Base-by-base conservation (phyloP, 2,113 vertebrate species). In the Passer montanus region DNA sequence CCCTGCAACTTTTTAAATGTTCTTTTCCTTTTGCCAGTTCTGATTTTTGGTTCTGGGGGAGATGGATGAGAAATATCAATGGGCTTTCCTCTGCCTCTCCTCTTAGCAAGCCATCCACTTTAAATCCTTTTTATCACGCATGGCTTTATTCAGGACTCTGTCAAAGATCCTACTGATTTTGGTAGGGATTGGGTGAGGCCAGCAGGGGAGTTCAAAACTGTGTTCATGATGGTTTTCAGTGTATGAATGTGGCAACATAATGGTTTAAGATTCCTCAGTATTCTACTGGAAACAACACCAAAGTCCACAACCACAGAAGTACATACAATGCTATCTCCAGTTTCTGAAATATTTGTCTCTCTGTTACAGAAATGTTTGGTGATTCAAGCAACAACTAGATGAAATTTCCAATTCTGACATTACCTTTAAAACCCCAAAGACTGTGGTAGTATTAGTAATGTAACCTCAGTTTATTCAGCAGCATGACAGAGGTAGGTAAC, bases 271-370 rank as follows among this genome's bases (percentile, higher is more conserved):
- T 70, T 89, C 41, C 8, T 62, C 15, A n/a, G 2, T 69, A 17
- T 64, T 92, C 35, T 66, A 8, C 50, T 70, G 69, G 28, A 89
- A 81, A 33, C 1, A 0, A 33, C 1, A 4, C 30, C 31, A 9
- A 49, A 20, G 13, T 30, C 47, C 4, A 18, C 2, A 22, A 47
- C 19, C 14, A 41, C 1, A 0, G 46, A 35, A 70, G 20, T 20
- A 47, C 17, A 11, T 8, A 7, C 4, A 53, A 24, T 58, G 37
- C 37, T 44, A 8, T 35, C 28, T 83, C 41, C 30, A 39, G 30
- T 68, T 83, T 50, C 49, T 89, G 49, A 80, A 55, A 56, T 56
- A 39, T 10, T 21, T 64, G 3, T 3, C 13, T 86, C 16, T 74
- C 28, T n/a, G 35, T 31, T 72, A 68, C 17, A 79, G 19, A 70